A percentile compares a stretch with the other conserved stretches of the same genome.
These are phyloP conservation scores for Bostrychus sinensis DNA, from an alignment of 2,113 vertebrate species.

Conservation along the genomic window DNA sequence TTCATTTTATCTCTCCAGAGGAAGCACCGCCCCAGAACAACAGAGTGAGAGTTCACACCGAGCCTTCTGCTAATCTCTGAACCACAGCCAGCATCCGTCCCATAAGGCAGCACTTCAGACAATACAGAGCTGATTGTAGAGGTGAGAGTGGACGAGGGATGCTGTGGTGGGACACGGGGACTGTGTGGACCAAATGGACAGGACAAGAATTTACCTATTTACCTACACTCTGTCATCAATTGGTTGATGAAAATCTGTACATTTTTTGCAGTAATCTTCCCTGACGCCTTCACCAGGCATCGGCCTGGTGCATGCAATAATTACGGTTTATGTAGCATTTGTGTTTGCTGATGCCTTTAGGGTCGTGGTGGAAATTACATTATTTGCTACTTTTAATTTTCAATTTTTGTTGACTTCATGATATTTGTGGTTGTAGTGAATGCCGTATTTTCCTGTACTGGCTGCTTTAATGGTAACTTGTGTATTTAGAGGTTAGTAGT, in stretches of 20 bases:
- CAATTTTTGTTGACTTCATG: not conserved
- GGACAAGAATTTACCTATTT: not conserved
- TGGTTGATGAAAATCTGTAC: conserved; percentile 5
- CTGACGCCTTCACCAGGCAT: conserved; percentile 8
- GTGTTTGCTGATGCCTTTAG: conserved; percentile 1
- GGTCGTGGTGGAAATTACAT: not conserved
- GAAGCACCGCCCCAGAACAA: conserved; percentile 55
- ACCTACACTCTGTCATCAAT: no score
- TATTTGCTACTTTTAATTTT: not conserved
- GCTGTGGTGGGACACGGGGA: conserved; percentile 13
- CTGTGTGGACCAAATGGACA: no score
- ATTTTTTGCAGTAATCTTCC: conserved; percentile 11
- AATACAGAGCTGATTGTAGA: conserved; percentile 10
- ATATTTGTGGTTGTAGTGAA: not conserved
- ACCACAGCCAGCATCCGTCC: conserved; percentile 52
- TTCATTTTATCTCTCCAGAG: conserved; percentile 45
- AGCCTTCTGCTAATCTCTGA: conserved; percentile 41
- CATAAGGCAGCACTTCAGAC: conserved; percentile 69
- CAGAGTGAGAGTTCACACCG: conserved; percentile 55
- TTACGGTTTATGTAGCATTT: not conserved
- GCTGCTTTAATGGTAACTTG: not conserved
- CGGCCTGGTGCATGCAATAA: not conserved
- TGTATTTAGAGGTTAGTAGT: not conserved
- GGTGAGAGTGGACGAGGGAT: conserved; percentile 42
- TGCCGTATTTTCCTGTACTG: not conserved